Evolutionary conservation across 2,113 vertebrate species (phyloP).

Genomic region (Sitta europaea): DNA sequence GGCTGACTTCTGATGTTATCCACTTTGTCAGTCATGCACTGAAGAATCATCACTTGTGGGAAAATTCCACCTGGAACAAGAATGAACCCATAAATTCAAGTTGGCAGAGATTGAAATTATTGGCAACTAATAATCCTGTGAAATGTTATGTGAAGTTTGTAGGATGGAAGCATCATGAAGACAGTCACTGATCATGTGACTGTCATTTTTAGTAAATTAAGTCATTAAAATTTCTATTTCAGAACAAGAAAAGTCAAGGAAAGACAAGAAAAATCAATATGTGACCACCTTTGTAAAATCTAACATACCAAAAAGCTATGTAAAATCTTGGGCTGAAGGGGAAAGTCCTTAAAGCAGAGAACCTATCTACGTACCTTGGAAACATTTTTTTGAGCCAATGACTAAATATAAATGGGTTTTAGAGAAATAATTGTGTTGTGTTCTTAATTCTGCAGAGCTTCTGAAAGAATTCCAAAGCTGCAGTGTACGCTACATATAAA

Average conservation of each 20-base stretch:
- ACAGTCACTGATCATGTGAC: neutral
- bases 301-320: neutral
- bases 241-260: neutral
- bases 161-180: neutral
- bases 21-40: neutral
- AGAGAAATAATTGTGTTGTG: neutral
- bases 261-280: neutral
- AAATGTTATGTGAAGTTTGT: neutral
- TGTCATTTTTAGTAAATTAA: neutral
- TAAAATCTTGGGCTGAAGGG: neutral
- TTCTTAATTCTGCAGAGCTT: neutral
- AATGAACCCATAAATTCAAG: neutral
- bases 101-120: neutral
- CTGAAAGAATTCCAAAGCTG: neutral
- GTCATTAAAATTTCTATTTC: neutral
- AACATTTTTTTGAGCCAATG: neutral
- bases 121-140: neutral
- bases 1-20: neutral
- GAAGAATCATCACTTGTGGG: neutral
- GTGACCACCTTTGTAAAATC: neutral
- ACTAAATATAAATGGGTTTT: neutral
- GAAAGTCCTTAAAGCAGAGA: neutral
- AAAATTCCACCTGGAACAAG: neutral
- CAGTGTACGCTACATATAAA: fast-evolving
- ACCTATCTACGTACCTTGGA: fast-evolving